Base-by-base conservation (phyloP, 2,888 invertebrate genomes). In the Clostera curtula region DNA sequence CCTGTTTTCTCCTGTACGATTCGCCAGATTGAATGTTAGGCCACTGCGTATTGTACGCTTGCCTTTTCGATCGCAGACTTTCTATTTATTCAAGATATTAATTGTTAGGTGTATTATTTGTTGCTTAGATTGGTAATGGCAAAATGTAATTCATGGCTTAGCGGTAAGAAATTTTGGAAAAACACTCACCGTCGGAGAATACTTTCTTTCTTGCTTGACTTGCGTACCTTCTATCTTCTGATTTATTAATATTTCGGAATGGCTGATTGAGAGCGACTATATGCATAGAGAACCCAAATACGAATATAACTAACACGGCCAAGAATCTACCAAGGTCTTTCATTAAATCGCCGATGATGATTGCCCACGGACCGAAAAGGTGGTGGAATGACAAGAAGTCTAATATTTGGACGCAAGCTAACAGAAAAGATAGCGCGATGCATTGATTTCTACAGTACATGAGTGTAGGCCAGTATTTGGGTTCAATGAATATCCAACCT, bases 361-460 rank as follows among this genome's bases (percentile, higher is more conserved):
- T 99, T 15, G 98, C 98, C 99, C 99, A 99, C 0, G 99, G 99
- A 23, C 99, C 99, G 68, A 99, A 99, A 10, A 99, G 87, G 77
- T 99, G 97, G 75, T 99, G 99, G 70, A 99, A 99, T 12, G 98
- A 98, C 24, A 99, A 85, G 72, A 99, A 99, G 84, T 97, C 96
- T 60, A 98, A 85, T 57, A 98, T 95, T 82, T 98, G 97, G 24
- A 99, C 97, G 80, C 98, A 99, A 29, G 97, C 97, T 54, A 98
- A 85, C 36, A 99, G 87, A 68, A 99, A 93, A 30, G 97, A 95
- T 60, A 98, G 85, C 0, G 98, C 98, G 62, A 99, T 96, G 62
- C 98, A 89, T 74, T 99, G 98, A 82, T 99, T 99, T 38, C 98
- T 88, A 49, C 97, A 90, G 79, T 97, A 99, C 77, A 99, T 90